Evolutionary conservation across 2,888 invertebrate species (phyloP), one percentile per base, ranked within the genome.

Genomic region (Aporophyla nigra): DNA sequence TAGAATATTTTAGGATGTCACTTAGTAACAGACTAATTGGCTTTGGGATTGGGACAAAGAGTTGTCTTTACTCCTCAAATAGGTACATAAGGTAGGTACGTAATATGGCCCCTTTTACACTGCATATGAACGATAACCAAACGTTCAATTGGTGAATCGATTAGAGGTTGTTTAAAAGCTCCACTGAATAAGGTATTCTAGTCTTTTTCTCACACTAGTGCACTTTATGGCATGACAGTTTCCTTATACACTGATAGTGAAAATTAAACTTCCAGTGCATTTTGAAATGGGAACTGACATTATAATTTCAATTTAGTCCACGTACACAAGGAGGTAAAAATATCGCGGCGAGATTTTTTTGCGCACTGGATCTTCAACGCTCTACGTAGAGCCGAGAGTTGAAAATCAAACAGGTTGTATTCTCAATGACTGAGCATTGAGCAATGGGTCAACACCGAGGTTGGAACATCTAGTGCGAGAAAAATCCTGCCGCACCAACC

Each of bases 11-110:
- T 59, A 43, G 43, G 19, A 58, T n/a, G 27, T 70, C 3, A 21
- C 6, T 14, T 70, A 49, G 21, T 78, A 49, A 56, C 24, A 78
- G 49, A 69, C 19, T 40, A 24, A 66, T 49, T 49, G 24, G 24
- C 71, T 10, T 10, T 53, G 51, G 6, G 40, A 71, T 10, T 53
- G 51, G 6, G 40, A 71, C 51, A 21, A 0, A 46, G 10, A 46
- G 21, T 24, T n/a, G 24, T 16, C 19, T 65, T 12, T 49, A 49
- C 9, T 49, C n/a, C 4, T 7, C 24, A 56, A 14, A 14, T 40
- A 27, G 10, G 27, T 27, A 27, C 10, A 19, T 58, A 27, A 58
- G 21, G 53, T 21, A 53, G 53, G 53, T 53, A 53, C 53, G 21
- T 53, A 53, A 10, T 53, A 59, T 59, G 21, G 33, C 21, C 21